phyloP scores from a whole-genome alignment of 2,888 invertebrate species.

The Leucophenga montana region DNA sequence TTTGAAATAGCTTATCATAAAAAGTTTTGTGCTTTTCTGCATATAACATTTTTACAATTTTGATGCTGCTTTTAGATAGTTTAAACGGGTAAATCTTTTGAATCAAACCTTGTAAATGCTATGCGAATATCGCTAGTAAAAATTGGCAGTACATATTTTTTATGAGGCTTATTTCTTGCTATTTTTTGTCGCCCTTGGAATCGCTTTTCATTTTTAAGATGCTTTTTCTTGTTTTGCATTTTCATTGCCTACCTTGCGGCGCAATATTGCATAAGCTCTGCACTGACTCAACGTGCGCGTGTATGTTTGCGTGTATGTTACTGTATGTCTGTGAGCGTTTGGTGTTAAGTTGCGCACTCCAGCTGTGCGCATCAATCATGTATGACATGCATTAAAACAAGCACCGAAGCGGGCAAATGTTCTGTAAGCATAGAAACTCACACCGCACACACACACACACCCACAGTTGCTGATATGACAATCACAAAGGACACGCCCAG shows the following conservation, averaged over 20 bases:
- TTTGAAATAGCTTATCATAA: too few relatives aligned
- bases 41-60: too few relatives aligned
- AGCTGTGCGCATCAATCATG: conserved; percentile 58
- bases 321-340: conserved; percentile 9
- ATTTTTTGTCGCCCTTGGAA: too few relatives aligned
- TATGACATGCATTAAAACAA: conserved; percentile 60
- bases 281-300: not conserved
- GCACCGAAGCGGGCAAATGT: too few relatives aligned
- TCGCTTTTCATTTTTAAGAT: too few relatives aligned
- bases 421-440: too few relatives aligned
- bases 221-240: conserved; percentile 32
- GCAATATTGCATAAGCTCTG: conserved; percentile 34
- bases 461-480: too few relatives aligned
- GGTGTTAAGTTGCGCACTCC: conserved; percentile 1
- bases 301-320: not conserved
- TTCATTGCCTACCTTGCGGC: conserved; percentile 62
- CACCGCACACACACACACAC: too few relatives aligned
- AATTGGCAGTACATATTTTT: not conserved
- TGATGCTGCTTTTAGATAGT: too few relatives aligned
- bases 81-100: too few relatives aligned
- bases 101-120: not conserved
- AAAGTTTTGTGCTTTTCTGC: too few relatives aligned
- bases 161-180: not conserved
- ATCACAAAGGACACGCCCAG: not conserved
- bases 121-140: not conserved